phyloP scores from a whole-genome alignment of 2,113 vertebrate species.

The Pedetes capensis region DNA sequence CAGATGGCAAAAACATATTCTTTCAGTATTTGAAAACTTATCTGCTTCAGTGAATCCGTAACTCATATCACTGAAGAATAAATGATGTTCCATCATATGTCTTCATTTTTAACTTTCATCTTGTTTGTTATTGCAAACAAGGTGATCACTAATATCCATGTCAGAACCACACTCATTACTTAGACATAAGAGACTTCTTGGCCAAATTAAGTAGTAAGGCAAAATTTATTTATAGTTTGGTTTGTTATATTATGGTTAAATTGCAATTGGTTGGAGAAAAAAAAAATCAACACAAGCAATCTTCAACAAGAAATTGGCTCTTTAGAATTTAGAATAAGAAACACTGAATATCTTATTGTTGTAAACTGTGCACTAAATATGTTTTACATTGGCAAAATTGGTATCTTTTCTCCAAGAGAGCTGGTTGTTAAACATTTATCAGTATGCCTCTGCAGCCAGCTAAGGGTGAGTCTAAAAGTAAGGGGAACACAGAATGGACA shows the following conservation, averaged over 20 bases:
- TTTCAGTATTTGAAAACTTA: constrained; percentile 47
- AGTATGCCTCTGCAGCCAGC: neutral
- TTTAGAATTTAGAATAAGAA: neutral
- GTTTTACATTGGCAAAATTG: neutral
- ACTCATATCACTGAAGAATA: neutral
- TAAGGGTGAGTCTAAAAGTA: neutral
- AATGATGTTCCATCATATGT: neutral
- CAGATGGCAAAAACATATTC: neutral
- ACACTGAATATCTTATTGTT: neutral
- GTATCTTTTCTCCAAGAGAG: neutral
- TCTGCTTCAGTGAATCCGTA: constrained; percentile 18
- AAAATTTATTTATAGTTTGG: neutral
- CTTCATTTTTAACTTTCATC: neutral
- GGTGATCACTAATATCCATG: neutral
- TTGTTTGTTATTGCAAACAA: neutral
- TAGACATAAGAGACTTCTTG: neutral
- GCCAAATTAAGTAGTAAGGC: neutral
- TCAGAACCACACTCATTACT: neutral
- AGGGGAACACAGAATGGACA: neutral
- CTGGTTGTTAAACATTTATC: neutral
- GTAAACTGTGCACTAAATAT: neutral
- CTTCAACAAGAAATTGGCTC: neutral
- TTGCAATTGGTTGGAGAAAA: neutral
- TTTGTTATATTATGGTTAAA: constrained; percentile 9
- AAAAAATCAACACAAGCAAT: neutral